Evolutionary conservation across 1,140 invertebrate species (phyloP), one percentile per base, ranked within the genome.

Genomic region (Daktulosphaira vitifoliae): DNA sequence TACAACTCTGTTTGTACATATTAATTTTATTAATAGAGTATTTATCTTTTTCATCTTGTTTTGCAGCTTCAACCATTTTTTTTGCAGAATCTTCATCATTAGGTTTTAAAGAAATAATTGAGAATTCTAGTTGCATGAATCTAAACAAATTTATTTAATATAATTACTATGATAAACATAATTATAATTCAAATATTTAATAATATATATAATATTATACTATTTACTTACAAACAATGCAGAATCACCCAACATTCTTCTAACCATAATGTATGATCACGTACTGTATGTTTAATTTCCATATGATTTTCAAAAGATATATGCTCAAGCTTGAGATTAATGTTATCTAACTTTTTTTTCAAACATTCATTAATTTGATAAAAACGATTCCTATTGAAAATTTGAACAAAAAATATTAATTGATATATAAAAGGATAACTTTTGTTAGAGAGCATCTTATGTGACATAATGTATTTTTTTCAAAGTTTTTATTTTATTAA

Each of bases 181-280:
- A 33, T 33, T 33, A n/a, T 33, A 5, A 33, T 33, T 33, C 5
- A 33, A 33, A 6, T 6, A 33, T 33, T 33, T 33, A 11, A 11
- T 33, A 33, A 33, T n/a, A n/a, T n/a, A n/a, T n/a, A n/a, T n/a
- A n/a, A n/a, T n/a, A n/a, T n/a, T n/a, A n/a, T n/a, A n/a, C n/a
- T n/a, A n/a, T n/a, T n/a, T n/a, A n/a, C n/a, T 33, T 62, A 62
- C 56, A 62, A 48, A 16, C 39, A 44, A 46, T 62, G 56, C 2
- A 62, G 11, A 62, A 23, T 15, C 20, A 23, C 20, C 42, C 42
- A 62, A 33, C 56, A 62, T 3, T 62, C 42, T 48, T 62, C 42
- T 33, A 62, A 29, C 56, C 56, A 62, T 6, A 62, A 29, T 2
- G 44, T 25, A 33, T 20, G 25, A 46, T 62, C 42, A n/a, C 16